Percentiles rank a stretch among this genome's conserved stretches.
These are phyloP conservation scores for Lycocerus yunnanus DNA, from an alignment of 2,888 invertebrate species.

Conservation along the genomic window DNA sequence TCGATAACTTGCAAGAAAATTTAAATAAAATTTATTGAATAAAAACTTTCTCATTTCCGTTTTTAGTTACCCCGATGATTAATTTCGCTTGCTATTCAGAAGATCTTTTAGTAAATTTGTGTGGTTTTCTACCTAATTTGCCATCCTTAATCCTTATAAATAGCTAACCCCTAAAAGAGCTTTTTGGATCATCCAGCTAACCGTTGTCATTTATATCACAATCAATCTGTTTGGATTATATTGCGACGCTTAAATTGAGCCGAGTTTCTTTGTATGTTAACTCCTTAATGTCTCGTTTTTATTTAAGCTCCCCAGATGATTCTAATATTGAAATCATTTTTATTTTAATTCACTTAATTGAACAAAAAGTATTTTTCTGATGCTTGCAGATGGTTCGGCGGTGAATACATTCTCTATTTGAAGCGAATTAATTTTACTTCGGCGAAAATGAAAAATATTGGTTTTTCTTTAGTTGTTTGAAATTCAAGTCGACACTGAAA, in stretches of 20 bases:
- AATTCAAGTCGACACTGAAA: not conserved
- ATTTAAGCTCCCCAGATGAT: too few relatives aligned
- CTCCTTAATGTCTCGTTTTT: too few relatives aligned
- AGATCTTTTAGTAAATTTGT: not conserved
- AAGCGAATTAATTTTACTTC: not conserved
- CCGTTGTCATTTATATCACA: not conserved
- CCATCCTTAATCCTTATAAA: not conserved
- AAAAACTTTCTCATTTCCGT: not conserved
- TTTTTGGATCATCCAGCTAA: not conserved
- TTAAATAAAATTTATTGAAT: not conserved
- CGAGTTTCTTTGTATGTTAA: too few relatives aligned
- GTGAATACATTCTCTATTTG: not conserved
- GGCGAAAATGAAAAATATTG: not conserved
- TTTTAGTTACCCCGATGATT: not conserved
- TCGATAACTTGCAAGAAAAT: not conserved
- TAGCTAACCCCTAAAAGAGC: not conserved
- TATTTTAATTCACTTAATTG: too few relatives aligned
- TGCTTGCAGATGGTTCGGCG: not conserved
- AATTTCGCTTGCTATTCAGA: not conserved
- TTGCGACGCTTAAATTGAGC: not conserved
- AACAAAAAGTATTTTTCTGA: too few relatives aligned
- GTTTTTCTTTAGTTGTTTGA: not conserved
- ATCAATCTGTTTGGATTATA: not conserved
- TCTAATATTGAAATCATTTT: too few relatives aligned
- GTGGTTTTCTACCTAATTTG: not conserved